Conservation (phyloP, 2,888 invertebrate genomes). For the Trypoxylon attenuatum region DNA sequence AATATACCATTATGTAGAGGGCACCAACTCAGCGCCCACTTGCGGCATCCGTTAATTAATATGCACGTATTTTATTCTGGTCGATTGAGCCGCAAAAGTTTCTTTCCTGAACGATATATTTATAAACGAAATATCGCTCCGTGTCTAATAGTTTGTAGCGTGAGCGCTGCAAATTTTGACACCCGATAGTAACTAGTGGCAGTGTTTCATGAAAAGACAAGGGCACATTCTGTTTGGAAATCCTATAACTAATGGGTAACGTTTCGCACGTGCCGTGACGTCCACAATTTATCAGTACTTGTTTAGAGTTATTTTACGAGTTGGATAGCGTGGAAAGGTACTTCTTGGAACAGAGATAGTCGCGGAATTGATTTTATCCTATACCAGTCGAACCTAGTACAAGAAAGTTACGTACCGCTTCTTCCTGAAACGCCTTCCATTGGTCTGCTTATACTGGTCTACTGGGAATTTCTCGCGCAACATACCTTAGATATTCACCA, state of each 20-base stretch:
- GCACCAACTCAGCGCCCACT: no score
- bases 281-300: slow-evolving; percentile 58
- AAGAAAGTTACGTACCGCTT: no score
- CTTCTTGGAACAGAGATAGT: slow-evolving; percentile 18
- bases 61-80: no score
- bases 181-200: slow-evolving; percentile 45
- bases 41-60: no score
- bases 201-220: slow-evolving; percentile 52
- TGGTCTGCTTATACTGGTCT: no score
- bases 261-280: slow-evolving; percentile 56
- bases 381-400: slow-evolving; percentile 36
- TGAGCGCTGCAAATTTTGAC: slow-evolving; percentile 54
- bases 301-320: slow-evolving; percentile 58
- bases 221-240: slow-evolving; percentile 49
- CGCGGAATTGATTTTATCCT: slow-evolving; percentile 37
- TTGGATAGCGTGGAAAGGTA: slow-evolving; percentile 50
- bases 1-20: no score
- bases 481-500: no score
- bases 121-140: slow-evolving; percentile 30
- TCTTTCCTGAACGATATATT: slow-evolving; percentile 29
- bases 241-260: slow-evolving; percentile 53
- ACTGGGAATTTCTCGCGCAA: no score
- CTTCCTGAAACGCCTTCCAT: no score
- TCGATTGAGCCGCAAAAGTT: no score
- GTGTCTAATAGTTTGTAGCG: slow-evolving; percentile 41